phyloP scores from a whole-genome alignment of 1,140 invertebrate genomes.

The Idris sp. region DNA sequence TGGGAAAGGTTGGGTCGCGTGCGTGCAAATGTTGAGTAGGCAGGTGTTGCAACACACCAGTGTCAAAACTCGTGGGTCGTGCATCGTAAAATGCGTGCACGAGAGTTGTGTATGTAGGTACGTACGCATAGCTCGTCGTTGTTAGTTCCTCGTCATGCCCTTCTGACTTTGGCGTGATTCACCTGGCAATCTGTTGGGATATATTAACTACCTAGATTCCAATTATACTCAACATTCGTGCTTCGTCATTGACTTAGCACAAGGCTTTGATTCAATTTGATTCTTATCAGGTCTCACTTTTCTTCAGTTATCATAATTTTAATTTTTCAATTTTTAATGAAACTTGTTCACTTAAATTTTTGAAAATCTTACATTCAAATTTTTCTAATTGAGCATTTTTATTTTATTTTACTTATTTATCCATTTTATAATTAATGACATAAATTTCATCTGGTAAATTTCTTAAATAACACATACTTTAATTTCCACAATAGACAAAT shows the following conservation, averaged over 20 bases:
- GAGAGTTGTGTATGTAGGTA: slow-evolving; percentile 46
- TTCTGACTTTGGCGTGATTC: slow-evolving; percentile 77
- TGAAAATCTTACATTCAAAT: not conserved
- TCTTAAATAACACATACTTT: slow-evolving; percentile 70
- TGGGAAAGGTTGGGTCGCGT: slow-evolving; percentile 68
- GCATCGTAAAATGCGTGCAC: slow-evolving; percentile 62
- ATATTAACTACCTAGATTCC: slow-evolving; percentile 68
- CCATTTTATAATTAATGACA: no score
- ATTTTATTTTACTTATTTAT: no score
- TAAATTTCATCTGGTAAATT: slow-evolving; percentile 23
- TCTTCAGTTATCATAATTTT: slow-evolving; percentile 23
- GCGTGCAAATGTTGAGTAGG: slow-evolving; percentile 69
- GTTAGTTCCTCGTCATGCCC: slow-evolving; percentile 75
- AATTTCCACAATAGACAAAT: slow-evolving; percentile 73
- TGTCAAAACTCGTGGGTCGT: slow-evolving; percentile 73
- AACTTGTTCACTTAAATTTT: slow-evolving; percentile 1
- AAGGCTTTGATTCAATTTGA: slow-evolving; percentile 56
- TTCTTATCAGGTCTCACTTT: slow-evolving; percentile 38
- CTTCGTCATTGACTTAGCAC: slow-evolving; percentile 62
- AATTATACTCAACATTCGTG: slow-evolving; percentile 55
- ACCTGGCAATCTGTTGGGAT: slow-evolving; percentile 76
- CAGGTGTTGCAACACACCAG: slow-evolving; percentile 67
- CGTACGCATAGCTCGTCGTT: slow-evolving; percentile 54
- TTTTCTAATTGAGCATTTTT: no score
- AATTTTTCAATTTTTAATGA: slow-evolving; percentile 15